Evolutionary conservation across 1,140 invertebrate genomes (phyloP).

Genomic region (Hestina assimilis): DNA sequence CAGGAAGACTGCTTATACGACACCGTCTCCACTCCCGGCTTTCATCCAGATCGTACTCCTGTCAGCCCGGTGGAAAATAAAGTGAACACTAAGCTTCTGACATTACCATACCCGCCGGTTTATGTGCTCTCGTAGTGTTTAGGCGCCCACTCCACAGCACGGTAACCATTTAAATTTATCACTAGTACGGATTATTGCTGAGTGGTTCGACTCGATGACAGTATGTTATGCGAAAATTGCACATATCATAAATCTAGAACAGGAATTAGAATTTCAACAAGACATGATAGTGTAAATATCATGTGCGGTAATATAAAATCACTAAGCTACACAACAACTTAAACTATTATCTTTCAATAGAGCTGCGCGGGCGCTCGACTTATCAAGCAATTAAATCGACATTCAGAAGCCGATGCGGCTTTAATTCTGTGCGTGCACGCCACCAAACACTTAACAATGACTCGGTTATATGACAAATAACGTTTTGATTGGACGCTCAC

Average conservation of each 20-base stretch:
- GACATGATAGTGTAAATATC: constrained; percentile 15
- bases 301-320: constrained; percentile 35
- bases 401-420: constrained; percentile 72
- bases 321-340: constrained; percentile 66
- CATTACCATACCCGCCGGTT: constrained; percentile 71
- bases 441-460: constrained; percentile 70
- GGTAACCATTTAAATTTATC: constrained; percentile 67
- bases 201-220: constrained; percentile 52
- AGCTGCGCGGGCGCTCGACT: constrained; percentile 56
- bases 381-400: constrained; percentile 77
- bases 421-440: constrained; percentile 61
- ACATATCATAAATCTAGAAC: background rate
- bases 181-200: constrained; percentile 65
- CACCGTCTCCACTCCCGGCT: constrained; percentile 28
- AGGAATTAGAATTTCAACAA: background rate
- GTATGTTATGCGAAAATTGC: constrained; percentile 8
- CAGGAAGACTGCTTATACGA: constrained; percentile 22
- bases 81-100: constrained; percentile 44
- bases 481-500: constrained; percentile 60
- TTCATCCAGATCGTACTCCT: constrained; percentile 45
- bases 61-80: constrained; percentile 47
- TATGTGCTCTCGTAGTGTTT: constrained; percentile 69
- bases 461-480: constrained; percentile 74
- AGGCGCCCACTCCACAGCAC: constrained; percentile 64
- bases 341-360: constrained; percentile 71